Base-by-base conservation (phyloP, 1,140 invertebrate species). In the Procambarus virginalis region DNA sequence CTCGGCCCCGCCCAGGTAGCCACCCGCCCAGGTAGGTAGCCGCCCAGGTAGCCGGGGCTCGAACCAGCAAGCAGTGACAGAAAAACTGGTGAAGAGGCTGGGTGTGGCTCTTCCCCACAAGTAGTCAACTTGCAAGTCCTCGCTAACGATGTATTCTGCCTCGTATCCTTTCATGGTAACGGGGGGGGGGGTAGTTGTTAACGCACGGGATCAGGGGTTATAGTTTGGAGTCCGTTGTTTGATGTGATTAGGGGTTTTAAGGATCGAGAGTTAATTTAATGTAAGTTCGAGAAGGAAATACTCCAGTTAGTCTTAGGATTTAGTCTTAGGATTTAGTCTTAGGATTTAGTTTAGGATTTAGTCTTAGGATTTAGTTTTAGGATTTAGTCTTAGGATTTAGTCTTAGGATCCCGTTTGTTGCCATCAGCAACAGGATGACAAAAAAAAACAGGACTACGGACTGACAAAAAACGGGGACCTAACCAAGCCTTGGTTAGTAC, bases 71-170 rank as follows among this genome's bases (percentile, higher is more conserved):
- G 58, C 58, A 45, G 34, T 77, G 51, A 9, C 48, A 55, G 49
- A 85, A 85, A 85, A 85, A 85, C 49, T 85, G 51, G 84, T 49
- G 84, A 58, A 45, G 84, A 46, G n/a, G 77, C 75, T 55, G 73
- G 84, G 84, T 77, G 84, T 85, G 84, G 70, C 46, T 17, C 51
- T 14, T 9, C 51, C 58, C 12, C 49, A 9, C 9, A n/a, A 75
- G 83, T 46, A 73, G 60, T 22, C 51, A 46, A 75, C 84, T 51
- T 22, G 8, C 9, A 49, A 77, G 49, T 14, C 14, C 73, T 82
- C 9, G 80, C 80, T 68, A 82, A 68, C 60, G 51, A 81, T 12
- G 20, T 3, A 46, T 14, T n/a, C 14, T 9, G 12, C 34, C 80
- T 4, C 34, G 22, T 46, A 68, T 12, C 46, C 20, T 68, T 22